Conservation (phyloP, 2,113 vertebrate species). For the Boulengeromyrus knoepffleri region DNA sequence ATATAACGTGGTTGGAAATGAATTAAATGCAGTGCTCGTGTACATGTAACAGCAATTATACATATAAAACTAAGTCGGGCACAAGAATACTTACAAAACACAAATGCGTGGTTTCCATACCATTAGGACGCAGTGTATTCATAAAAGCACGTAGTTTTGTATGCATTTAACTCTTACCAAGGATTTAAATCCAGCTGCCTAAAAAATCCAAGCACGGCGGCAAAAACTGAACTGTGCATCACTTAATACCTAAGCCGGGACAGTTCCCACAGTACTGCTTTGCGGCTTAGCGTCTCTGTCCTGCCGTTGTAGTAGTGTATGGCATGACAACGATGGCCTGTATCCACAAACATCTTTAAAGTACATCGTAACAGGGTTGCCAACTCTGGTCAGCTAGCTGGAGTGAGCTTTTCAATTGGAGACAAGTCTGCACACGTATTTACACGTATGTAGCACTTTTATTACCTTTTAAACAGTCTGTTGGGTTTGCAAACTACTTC, state of each 20-base stretch:
- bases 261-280: not conserved
- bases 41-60: not conserved
- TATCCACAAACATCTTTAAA: not conserved
- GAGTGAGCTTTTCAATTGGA: not conserved
- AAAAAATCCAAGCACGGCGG: not conserved
- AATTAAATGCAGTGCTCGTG: not conserved
- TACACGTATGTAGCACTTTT: not conserved
- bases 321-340: not conserved
- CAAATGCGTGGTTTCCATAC: not conserved
- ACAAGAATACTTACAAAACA: not conserved
- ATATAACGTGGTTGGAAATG: not conserved
- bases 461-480: not conserved
- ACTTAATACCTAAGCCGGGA: not conserved
- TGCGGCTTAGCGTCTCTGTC: not conserved
- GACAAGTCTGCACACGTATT: not conserved
- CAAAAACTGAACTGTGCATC: not conserved
- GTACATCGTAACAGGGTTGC: not conserved
- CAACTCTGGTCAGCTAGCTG: not conserved
- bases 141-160: not conserved
- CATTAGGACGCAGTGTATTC: not conserved
- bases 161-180: not conserved
- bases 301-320: not conserved
- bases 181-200: not conserved
- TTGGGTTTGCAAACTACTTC: not conserved
- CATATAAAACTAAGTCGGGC: not conserved